phyloP scores from a whole-genome alignment of 2,888 invertebrate genomes.

The Carpatolechia fugitivella region DNA sequence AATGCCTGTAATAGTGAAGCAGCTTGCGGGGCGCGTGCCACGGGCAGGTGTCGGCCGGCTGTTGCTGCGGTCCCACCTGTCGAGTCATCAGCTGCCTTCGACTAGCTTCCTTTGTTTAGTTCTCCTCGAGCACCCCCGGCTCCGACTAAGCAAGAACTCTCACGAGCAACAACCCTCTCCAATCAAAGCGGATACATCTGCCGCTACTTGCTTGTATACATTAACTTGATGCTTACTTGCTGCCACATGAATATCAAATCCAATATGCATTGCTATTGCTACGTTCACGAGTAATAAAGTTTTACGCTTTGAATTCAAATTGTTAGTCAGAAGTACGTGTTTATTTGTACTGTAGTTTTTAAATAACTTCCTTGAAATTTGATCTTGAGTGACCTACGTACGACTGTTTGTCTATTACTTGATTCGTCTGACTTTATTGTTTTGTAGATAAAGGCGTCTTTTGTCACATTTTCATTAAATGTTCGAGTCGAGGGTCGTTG shows the following conservation, averaged over 20 bases:
- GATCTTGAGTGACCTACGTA: constrained; percentile 6
- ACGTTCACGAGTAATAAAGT: not conserved
- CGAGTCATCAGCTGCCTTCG: constrained; percentile 66
- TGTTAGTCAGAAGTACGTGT: not conserved
- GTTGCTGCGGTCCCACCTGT: constrained; percentile 66
- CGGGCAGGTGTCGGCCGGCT: constrained; percentile 70
- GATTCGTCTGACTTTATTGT: not conserved
- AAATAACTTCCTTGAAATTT: not conserved
- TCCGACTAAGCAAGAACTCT: constrained; percentile 5
- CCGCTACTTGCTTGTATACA: constrained; percentile 14
- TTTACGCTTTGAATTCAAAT: not conserved
- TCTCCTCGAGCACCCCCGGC: constrained; percentile 7
- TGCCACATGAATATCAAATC: constrained; percentile 5
- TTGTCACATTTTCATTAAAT: not conserved
- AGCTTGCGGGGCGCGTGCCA: constrained; percentile 72
- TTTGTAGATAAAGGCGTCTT: not conserved
- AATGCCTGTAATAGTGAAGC: constrained; percentile 51
- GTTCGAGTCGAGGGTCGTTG: no score
- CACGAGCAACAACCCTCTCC: constrained; percentile 13
- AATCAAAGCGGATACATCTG: constrained; percentile 20
- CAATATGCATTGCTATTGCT: not conserved
- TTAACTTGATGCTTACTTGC: constrained; percentile 1
- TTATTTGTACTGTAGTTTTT: not conserved
- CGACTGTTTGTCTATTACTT: not conserved
- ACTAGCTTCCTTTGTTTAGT: constrained; percentile 48